phyloP scores from a whole-genome alignment of 2,888 invertebrate species.

The Odontocolon sp. region DNA sequence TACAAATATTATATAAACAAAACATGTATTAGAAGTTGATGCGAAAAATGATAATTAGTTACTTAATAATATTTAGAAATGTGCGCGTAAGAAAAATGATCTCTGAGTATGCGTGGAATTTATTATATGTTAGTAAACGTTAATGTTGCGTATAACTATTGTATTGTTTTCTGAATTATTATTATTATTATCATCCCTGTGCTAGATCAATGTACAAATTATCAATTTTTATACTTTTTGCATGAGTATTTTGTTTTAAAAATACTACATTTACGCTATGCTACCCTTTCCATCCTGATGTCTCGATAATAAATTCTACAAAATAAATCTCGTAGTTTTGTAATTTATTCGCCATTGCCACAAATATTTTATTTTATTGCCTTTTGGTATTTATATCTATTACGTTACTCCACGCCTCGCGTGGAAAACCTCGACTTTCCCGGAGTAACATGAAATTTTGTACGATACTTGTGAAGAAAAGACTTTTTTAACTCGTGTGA shows the following conservation, averaged over 20 bases:
- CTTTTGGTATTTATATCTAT: too few relatives aligned
- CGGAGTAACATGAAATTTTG: too few relatives aligned
- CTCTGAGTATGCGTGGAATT: constrained; percentile 70
- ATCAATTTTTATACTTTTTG: constrained; percentile 73
- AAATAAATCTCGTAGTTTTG: constrained; percentile 24
- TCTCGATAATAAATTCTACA: constrained; percentile 56
- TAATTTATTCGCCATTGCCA: neutral
- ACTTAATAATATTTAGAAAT: constrained; percentile 31
- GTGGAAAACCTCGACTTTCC: too few relatives aligned
- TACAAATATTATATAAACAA: constrained; percentile 47
- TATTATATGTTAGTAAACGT: constrained; percentile 73
- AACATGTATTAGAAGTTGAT: constrained; percentile 32
- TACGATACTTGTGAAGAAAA: too few relatives aligned
- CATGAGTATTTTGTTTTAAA: constrained; percentile 80
- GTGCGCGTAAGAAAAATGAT: constrained; percentile 59
- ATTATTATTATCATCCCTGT: constrained; percentile 61
- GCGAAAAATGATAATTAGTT: constrained; percentile 31
- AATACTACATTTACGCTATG: constrained; percentile 73
- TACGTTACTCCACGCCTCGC: too few relatives aligned
- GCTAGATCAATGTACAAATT: constrained; percentile 75
- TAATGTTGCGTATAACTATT: constrained; percentile 68
- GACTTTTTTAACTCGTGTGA: too few relatives aligned
- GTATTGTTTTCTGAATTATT: constrained; percentile 69
- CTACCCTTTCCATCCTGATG: neutral
- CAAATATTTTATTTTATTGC: too few relatives aligned